phyloP scores from a whole-genome alignment of 2,888 invertebrate genomes.

The Lycocerus yunnanus region DNA sequence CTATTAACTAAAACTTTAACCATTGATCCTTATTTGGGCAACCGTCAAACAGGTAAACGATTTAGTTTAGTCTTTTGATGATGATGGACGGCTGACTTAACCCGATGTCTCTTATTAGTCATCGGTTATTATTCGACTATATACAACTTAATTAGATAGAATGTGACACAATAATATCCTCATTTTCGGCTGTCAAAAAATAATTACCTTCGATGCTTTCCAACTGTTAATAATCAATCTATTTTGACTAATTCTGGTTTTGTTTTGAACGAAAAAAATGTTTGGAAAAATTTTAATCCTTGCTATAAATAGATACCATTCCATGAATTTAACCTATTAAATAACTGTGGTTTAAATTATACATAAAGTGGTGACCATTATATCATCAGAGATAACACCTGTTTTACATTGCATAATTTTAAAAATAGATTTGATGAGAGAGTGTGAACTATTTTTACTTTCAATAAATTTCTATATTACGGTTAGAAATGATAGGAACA shows the following conservation, averaged over 20 bases:
- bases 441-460: not conserved
- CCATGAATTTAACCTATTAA: constrained; percentile 12
- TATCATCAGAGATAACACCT: constrained; percentile 20
- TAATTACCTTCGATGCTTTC: constrained; percentile 10
- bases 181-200: constrained; percentile 23
- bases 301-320: constrained; percentile 15
- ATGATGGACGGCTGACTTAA: constrained; percentile 36
- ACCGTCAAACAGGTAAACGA: constrained; percentile 38
- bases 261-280: not conserved
- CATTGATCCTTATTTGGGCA: constrained; percentile 41
- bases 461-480: not conserved
- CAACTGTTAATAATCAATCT: not conserved
- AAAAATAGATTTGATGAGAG: not conserved
- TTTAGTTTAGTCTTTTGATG: constrained; percentile 35
- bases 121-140: constrained; percentile 40
- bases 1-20: constrained; percentile 37
- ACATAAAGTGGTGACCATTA: not conserved
- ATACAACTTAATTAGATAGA: constrained; percentile 41
- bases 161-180: constrained; percentile 25
- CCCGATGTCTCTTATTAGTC: constrained; percentile 41
- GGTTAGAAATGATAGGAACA: not conserved
- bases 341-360: constrained; percentile 7
- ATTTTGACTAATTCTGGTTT: not conserved
- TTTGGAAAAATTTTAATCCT: not conserved
- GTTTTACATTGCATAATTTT: constrained; percentile 20